Percentiles rank a stretch among this genome's conserved stretches.
Evolutionary conservation across 2,888 invertebrate genomes (phyloP).

Genomic region (Leptopilina myrica): DNA sequence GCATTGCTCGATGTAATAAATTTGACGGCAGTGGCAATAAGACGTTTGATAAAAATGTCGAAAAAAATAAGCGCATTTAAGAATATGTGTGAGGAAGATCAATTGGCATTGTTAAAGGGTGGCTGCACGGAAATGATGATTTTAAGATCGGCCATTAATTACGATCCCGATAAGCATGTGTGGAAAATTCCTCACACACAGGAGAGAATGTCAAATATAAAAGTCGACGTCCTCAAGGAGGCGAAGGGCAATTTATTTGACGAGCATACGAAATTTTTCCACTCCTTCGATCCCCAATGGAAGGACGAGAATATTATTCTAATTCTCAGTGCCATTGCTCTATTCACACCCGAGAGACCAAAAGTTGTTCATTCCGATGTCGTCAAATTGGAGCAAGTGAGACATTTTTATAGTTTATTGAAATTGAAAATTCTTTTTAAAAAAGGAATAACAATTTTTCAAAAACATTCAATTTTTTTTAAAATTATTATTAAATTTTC

Average conservation of each 20-base stretch:
- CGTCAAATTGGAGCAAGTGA: conserved; percentile 90
- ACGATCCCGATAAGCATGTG: conserved; percentile 90
- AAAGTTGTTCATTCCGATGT: conserved; percentile 90
- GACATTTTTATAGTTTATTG: conserved; percentile 31
- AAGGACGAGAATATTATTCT: conserved; percentile 94
- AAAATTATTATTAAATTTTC: too few species aligned
- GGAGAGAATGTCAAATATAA: conserved; percentile 87
- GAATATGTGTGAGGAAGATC: conserved; percentile 96
- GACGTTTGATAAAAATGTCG: conserved; percentile 90
- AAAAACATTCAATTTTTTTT: too few species aligned
- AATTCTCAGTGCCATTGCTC: conserved; percentile 92
- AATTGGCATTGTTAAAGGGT: conserved; percentile 91
- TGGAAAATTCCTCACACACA: conserved; percentile 94
- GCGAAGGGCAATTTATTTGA: conserved; percentile 93
- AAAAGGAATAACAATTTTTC: too few species aligned
- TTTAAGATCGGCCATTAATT: conserved; percentile 93
- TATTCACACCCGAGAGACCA: conserved; percentile 91
- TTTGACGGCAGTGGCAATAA: conserved; percentile 93
- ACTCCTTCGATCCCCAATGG: conserved; percentile 91
- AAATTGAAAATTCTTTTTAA: too few species aligned
- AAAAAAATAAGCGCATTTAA: conserved; percentile 93
- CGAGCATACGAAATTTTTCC: conserved; percentile 90
- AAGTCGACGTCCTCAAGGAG: conserved; percentile 92
- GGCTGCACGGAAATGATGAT: conserved; percentile 98
- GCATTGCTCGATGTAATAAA: conserved; percentile 90